Conservation (phyloP, 2,888 invertebrate genomes). For the Diadromus collaris region DNA sequence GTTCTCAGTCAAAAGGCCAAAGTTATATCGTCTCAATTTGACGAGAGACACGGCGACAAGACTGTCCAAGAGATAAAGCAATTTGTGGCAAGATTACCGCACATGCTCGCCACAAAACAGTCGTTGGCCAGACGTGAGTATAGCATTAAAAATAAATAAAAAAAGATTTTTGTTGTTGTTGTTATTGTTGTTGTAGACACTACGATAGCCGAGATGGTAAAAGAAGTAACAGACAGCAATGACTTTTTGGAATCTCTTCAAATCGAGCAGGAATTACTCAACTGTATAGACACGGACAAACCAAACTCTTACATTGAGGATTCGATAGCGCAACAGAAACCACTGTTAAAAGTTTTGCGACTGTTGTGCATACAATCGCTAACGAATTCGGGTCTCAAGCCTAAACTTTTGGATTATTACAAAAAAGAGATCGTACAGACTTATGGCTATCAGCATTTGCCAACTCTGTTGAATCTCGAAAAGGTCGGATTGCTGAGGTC, state of each 20-base stretch:
- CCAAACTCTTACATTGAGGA: slow-evolving; percentile 95
- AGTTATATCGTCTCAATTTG: slow-evolving; percentile 91
- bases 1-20: slow-evolving; percentile 93
- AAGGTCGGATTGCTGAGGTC: slow-evolving; percentile 90
- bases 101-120: slow-evolving; percentile 92
- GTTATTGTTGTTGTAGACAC: slow-evolving; percentile 83
- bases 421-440: slow-evolving; percentile 89
- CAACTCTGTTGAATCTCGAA: slow-evolving; percentile 92
- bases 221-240: slow-evolving; percentile 89
- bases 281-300: slow-evolving; percentile 96
- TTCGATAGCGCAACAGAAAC: slow-evolving; percentile 91
- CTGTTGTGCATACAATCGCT: slow-evolving; percentile 96
- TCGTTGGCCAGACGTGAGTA: slow-evolving; percentile 86
- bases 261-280: slow-evolving; percentile 95
- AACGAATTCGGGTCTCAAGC: slow-evolving; percentile 96
- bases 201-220: slow-evolving; percentile 96
- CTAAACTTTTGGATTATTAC: slow-evolving; percentile 89
- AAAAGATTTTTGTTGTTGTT: not conserved
- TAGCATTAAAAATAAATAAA: not conserved
- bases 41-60: slow-evolving; percentile 92
- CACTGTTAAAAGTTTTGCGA: slow-evolving; percentile 91
- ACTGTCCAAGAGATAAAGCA: slow-evolving; percentile 97
- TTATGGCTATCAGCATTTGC: slow-evolving; percentile 92
- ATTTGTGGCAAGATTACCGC: slow-evolving; percentile 94
- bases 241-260: slow-evolving; percentile 90